phyloP scores from a whole-genome alignment of 2,888 invertebrate genomes.

The Craniophora ligustri region DNA sequence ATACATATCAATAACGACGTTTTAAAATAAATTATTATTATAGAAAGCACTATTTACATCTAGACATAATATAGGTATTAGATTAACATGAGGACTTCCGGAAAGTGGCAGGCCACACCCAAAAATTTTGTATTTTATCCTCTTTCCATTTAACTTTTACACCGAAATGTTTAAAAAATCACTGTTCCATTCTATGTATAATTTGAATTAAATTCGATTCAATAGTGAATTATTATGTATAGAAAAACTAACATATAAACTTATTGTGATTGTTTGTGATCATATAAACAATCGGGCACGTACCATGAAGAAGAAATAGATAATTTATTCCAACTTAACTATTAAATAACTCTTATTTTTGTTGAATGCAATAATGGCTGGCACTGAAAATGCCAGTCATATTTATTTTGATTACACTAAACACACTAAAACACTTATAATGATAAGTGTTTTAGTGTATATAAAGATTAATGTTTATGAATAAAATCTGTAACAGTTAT shows the following conservation, averaged over 20 bases:
- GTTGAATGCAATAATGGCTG: too few relatives aligned
- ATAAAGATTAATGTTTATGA: too few relatives aligned
- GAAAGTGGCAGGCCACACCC: slow-evolving; percentile 66
- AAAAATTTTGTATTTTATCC: slow-evolving; percentile 29
- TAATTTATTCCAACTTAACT: too few relatives aligned
- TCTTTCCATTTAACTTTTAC: slow-evolving; percentile 36
- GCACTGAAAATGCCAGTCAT: too few relatives aligned
- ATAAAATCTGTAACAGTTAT: too few relatives aligned
- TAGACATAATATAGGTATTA: slow-evolving; percentile 16
- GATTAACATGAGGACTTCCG: slow-evolving; percentile 51
- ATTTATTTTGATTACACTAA: too few relatives aligned
- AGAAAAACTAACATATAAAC: slow-evolving; percentile 13
- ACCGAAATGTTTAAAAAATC: slow-evolving; percentile 4
- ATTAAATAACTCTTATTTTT: too few relatives aligned
- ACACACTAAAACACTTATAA: too few relatives aligned
- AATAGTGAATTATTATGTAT: slow-evolving; percentile 34
- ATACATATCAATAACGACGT: slow-evolving; percentile 14
- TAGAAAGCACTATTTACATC: slow-evolving; percentile 40
- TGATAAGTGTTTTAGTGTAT: too few relatives aligned
- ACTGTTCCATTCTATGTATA: neutral
- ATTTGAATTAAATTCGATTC: slow-evolving; percentile 12
- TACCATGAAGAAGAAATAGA: too few relatives aligned
- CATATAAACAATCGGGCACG: too few relatives aligned
- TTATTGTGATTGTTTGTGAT: neutral
- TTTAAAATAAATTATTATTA: slow-evolving; percentile 13